A percentile compares a stretch with the other conserved stretches of the same genome.
Conservation (phyloP, 2,797 vertebrate genomes). For the Apogon talboti region DNA sequence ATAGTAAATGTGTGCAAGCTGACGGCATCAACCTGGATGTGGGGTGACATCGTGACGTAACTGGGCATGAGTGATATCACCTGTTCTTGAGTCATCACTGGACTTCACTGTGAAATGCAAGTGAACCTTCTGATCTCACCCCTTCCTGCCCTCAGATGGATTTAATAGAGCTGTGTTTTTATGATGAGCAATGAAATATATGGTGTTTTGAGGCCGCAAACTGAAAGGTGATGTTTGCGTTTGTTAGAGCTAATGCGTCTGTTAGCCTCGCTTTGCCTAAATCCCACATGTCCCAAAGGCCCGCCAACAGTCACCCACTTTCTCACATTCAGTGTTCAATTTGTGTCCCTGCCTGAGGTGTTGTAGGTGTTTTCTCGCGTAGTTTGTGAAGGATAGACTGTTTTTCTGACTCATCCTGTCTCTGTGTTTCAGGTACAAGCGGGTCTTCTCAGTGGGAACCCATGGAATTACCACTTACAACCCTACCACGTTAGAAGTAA, state of each 20-base stretch:
- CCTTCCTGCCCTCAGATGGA: background rate
- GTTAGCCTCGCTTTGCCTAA: background rate
- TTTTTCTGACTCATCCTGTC: constrained; percentile 53
- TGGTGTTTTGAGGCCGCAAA: background rate
- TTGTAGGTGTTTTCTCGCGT: constrained; percentile 23
- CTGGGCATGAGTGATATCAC: constrained; percentile 27
- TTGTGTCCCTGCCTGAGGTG: constrained; percentile 1
- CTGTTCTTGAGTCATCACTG: constrained; percentile 23
- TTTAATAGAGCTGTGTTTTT: background rate
- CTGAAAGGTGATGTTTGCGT: background rate
- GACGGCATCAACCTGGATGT: background rate
- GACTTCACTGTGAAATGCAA: background rate
- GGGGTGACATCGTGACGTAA: constrained; percentile 22
- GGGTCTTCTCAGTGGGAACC: constrained; percentile 97
- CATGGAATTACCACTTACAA: constrained; percentile 98
- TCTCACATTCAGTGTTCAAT: constrained; percentile 11
- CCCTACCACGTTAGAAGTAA: constrained; percentile 96
- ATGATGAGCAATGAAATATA: background rate
- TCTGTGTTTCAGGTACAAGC: constrained; percentile 89
- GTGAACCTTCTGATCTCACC: background rate
- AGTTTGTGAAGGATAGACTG: background rate
- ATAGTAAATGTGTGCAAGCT: constrained; percentile 28
- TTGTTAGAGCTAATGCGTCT: background rate
- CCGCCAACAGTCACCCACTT: background rate
- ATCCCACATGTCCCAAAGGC: background rate